Evolutionary conservation across 2,797 vertebrate genomes (phyloP), one percentile per base, ranked within the genome.

Genomic region (Scarus forsteni): DNA sequence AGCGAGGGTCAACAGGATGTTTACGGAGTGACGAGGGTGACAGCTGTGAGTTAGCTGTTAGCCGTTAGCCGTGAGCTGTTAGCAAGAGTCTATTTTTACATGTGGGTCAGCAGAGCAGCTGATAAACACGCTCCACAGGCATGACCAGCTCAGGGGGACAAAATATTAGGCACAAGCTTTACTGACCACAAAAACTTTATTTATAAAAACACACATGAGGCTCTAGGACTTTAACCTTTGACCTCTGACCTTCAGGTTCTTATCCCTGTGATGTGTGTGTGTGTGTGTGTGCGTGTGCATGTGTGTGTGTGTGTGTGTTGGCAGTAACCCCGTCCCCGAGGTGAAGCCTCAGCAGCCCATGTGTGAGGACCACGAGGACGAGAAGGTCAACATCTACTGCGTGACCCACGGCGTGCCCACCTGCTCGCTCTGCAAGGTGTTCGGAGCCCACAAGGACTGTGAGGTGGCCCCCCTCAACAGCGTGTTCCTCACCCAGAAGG

Each of bases 301-400:
- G 27, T 27, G 27, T 27, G 27, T 27, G 27, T 50, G 9, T 16
- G 3, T 60, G 6, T 54, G 1, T 18, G 1, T 36, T 55, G 85
- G 82, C 78, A 90, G 80, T 71, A 92, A 92, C 19, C 79, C 87
- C 0, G 73, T 92, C 49, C 94, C 94, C 0, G 95, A 96, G 79
- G 94, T 92, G 85, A 96, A 96, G 84, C 80, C 80, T 3, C 94
- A 96, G 53, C 95, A 96, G 86, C 96, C 95, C 12, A 94, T 95
- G 94, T 99, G 98, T 0, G 96, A 96, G 55, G 94, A 97, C 14
- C 98, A 99, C 0, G 94, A 95, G 15, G 96, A 96, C 0, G 97
- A 99, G 85, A 96, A 93, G 88, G 97, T 99, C 88, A 99, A 99
- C 85, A 98, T 99, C 90, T 99, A 99, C 82, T 99, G 98, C 16